Evolutionary conservation across 2,113 vertebrate species (phyloP).

Genomic region (Rallus limicola): DNA sequence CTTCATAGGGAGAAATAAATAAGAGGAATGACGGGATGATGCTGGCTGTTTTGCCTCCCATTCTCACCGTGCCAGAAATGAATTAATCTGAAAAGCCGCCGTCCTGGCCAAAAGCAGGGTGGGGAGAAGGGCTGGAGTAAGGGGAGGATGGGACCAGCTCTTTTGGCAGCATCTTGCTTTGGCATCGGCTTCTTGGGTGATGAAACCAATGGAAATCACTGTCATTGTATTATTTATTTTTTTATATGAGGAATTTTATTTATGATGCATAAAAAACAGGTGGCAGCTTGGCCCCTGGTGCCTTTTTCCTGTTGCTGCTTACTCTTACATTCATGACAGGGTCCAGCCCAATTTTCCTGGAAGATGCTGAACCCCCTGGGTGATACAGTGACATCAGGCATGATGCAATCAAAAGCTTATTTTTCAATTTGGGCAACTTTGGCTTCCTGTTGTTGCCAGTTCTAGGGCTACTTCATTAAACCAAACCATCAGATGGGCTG

Average conservation of each 20-base stretch:
- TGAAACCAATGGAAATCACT: background rate
- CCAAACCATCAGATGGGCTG: accelerated
- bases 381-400: background rate
- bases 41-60: background rate
- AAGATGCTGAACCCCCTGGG: background rate
- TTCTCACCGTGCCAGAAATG: background rate
- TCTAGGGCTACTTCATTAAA: background rate
- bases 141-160: background rate
- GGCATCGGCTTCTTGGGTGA: accelerated
- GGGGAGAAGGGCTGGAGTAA: background rate
- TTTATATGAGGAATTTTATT: background rate
- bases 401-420: background rate
- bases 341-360: background rate
- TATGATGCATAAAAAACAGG: background rate
- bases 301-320: background rate
- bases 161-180: background rate
- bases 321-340: accelerated
- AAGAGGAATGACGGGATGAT: background rate
- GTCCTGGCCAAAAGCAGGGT: accelerated
- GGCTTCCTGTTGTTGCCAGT: accelerated
- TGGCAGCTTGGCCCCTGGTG: background rate
- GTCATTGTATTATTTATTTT: background rate
- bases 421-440: background rate
- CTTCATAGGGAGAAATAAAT: background rate
- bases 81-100: background rate